phyloP scores from a whole-genome alignment of 2,113 vertebrate species.

The Formicarius rufipectus region DNA sequence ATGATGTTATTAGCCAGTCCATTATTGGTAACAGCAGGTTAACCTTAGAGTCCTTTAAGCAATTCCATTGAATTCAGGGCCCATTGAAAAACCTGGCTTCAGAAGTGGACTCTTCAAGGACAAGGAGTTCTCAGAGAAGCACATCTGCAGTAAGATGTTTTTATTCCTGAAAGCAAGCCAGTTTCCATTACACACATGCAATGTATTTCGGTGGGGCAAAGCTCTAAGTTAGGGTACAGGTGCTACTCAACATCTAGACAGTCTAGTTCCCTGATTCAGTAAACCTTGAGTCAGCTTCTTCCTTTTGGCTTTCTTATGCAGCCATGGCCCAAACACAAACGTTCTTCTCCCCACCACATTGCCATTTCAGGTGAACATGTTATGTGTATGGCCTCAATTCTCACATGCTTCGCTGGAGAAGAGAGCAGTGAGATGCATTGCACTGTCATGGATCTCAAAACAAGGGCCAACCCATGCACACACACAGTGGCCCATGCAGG shows the following conservation, averaged over 20 bases:
- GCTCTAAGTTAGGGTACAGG: background rate
- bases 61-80: background rate
- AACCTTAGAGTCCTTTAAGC: background rate
- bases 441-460: background rate
- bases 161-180: background rate
- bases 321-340: background rate
- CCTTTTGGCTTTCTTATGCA: background rate
- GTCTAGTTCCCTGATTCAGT: background rate
- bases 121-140: background rate
- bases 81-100: background rate
- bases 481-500: background rate
- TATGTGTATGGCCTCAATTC: background rate
- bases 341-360: background rate
- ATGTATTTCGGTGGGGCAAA: background rate
- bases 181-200: background rate
- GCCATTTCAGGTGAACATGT: background rate
- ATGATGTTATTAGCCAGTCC: background rate
- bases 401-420: rapidly evolving
- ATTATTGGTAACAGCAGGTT: background rate
- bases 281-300: background rate
- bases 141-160: background rate
- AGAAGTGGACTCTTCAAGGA: background rate
- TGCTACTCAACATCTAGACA: background rate
- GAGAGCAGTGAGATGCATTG: background rate
- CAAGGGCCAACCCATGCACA: rapidly evolving